phyloP scores from a whole-genome alignment of 2,888 invertebrate species.

The Eupelmus urozonus region DNA sequence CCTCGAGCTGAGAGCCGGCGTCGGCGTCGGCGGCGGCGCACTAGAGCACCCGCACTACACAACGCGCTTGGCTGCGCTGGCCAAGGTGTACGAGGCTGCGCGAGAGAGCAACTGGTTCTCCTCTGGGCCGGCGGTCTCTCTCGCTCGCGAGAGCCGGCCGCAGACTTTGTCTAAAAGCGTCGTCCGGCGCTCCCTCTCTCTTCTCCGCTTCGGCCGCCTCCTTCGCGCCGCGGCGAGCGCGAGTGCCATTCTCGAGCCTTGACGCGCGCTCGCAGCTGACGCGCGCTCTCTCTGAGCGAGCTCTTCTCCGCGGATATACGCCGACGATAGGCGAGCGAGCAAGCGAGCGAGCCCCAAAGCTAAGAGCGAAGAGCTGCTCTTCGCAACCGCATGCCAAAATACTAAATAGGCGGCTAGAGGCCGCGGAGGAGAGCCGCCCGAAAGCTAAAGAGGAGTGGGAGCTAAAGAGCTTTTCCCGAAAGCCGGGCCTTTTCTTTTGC shows the following conservation, averaged over 20 bases:
- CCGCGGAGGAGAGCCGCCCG: constrained; percentile 24
- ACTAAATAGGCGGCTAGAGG: constrained; percentile 34
- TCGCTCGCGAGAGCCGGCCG: constrained; percentile 69
- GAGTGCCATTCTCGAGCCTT: constrained; percentile 53
- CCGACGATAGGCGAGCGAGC: too few relatives aligned
- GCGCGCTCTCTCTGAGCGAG: too few relatives aligned
- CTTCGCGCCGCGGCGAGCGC: constrained; percentile 36
- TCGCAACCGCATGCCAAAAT: constrained; percentile 50
- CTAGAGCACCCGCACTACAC: background rate
- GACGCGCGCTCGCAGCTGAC: constrained; percentile 30
- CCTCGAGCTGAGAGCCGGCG: background rate
- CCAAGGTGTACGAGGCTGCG: constrained; percentile 76
- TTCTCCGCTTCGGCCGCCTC: constrained; percentile 4
- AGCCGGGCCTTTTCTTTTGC: background rate
- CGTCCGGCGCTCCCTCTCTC: constrained; percentile 41
- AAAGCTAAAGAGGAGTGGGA: background rate
- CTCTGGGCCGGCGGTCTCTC: constrained; percentile 60
- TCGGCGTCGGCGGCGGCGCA: background rate
- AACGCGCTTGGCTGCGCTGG: constrained; percentile 75
- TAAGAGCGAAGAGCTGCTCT: too few relatives aligned
- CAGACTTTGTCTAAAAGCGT: constrained; percentile 74
- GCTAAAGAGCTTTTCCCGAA: constrained; percentile 2
- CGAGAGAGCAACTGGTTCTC: constrained; percentile 72
- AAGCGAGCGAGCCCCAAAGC: too few relatives aligned
- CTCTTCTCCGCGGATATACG: too few relatives aligned